A percentile compares a stretch with the other conserved stretches of the same genome.
These are phyloP conservation scores for Polypedilum vanderplanki DNA, from an alignment of 1,140 invertebrate species.

Conservation along the genomic window DNA sequence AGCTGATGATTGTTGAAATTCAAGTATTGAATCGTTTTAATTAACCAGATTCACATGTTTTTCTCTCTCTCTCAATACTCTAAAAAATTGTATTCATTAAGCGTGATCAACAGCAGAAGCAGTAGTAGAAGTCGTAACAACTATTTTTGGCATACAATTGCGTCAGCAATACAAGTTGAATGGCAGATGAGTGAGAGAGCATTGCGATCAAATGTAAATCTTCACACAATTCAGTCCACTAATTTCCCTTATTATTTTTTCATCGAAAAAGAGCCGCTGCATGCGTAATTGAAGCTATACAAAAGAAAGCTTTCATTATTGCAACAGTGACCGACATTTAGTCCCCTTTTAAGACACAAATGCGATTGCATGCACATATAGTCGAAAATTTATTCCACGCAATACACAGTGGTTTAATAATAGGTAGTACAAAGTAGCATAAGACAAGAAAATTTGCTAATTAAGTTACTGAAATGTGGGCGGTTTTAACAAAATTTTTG, in stretches of 20 bases:
- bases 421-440: background rate
- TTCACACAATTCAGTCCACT: background rate
- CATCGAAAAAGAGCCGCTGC: background rate
- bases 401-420: too few species aligned
- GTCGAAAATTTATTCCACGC: too few species aligned
- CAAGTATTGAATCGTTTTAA: background rate
- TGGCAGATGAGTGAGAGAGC: background rate
- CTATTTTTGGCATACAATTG: background rate
- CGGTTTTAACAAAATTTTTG: background rate
- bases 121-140: background rate
- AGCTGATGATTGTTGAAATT: background rate
- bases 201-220: background rate
- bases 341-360: too few species aligned
- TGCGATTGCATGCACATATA: too few species aligned
- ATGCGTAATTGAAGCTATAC: background rate
- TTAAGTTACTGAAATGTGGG: constrained; percentile 4
- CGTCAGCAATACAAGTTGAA: background rate
- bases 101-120: background rate
- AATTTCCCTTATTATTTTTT: too few species aligned
- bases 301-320: constrained; percentile 16
- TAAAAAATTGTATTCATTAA: constrained; percentile 11
- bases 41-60: constrained; percentile 12
- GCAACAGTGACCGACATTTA: background rate
- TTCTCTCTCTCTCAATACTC: background rate
- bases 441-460: constrained; percentile 5